phyloP scores from a whole-genome alignment of 2,888 invertebrate genomes.

The Hylaea fasciaria region DNA sequence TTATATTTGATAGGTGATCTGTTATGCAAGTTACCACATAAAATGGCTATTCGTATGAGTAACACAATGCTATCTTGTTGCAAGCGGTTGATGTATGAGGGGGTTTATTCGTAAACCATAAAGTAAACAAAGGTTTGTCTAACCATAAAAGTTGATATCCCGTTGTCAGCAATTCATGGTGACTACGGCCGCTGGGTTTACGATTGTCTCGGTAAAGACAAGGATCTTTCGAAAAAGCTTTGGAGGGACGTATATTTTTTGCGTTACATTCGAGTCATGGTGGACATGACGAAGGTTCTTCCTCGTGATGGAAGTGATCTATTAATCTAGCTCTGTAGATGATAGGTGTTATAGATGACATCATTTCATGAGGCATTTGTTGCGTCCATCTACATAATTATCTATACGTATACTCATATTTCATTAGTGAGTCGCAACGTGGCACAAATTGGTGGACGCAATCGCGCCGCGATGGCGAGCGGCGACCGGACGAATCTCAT shows the following conservation, averaged over 20 bases:
- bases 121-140: conserved; percentile 44
- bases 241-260: conserved; percentile 36
- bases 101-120: conserved; percentile 37
- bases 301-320: conserved; percentile 19
- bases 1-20: neutral
- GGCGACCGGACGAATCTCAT: conserved; percentile 77
- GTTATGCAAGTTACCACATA: neutral
- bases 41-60: conserved; percentile 5
- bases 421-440: conserved; percentile 73
- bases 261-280: conserved; percentile 32
- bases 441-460: conserved; percentile 76
- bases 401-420: conserved; percentile 45
- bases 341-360: conserved; percentile 25
- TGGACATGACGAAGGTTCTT: conserved; percentile 30
- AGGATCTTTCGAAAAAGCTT: conserved; percentile 37
- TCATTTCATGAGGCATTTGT: conserved; percentile 45
- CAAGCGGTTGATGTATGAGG: conserved; percentile 32
- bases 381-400: conserved; percentile 37
- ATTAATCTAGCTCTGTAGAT: conserved; percentile 27
- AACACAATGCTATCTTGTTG: conserved; percentile 30
- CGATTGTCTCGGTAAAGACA: conserved; percentile 41
- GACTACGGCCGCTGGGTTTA: conserved; percentile 43
- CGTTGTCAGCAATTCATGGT: conserved; percentile 45
- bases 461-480: conserved; percentile 50
- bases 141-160: conserved; percentile 45